Conservation (phyloP, 2,888 invertebrate species). For the Bellardia bayeri region DNA sequence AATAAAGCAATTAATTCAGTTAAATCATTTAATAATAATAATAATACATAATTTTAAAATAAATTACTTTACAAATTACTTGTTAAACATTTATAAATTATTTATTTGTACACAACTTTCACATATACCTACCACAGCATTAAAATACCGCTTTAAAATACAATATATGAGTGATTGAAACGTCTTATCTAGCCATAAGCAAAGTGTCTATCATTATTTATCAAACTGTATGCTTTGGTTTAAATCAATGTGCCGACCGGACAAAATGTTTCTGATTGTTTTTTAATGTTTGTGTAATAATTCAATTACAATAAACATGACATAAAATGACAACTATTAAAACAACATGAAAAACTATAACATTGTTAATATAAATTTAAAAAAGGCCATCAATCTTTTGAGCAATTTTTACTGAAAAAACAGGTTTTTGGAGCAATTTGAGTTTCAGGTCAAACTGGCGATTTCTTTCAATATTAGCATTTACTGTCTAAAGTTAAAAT, state of each 20-base stretch:
- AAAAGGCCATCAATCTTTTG: constrained; percentile 17
- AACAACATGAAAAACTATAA: constrained; percentile 27
- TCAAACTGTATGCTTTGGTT: constrained; percentile 25
- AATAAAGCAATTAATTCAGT: constrained; percentile 56
- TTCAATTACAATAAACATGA: background rate
- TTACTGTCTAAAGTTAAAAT: too few relatives aligned
- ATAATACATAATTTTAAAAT: constrained; percentile 24
- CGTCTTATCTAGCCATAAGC: constrained; percentile 52
- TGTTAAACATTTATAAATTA: constrained; percentile 53
- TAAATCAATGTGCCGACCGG: constrained; percentile 33
- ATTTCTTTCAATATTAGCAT: too few relatives aligned
- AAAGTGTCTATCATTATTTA: constrained; percentile 31
- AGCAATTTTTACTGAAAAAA: too few relatives aligned
- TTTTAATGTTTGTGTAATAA: constrained; percentile 45
- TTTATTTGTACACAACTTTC: constrained; percentile 37
- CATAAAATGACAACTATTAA: constrained; percentile 1
- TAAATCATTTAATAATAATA: constrained; percentile 15
- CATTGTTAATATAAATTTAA: constrained; percentile 41
- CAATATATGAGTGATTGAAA: constrained; percentile 49
- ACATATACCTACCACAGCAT: background rate
- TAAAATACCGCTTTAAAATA: too few relatives aligned
- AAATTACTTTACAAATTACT: constrained; percentile 59
- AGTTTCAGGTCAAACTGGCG: too few relatives aligned
- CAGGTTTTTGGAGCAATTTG: too few relatives aligned
- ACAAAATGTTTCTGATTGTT: background rate